Evolutionary conservation across 2,113 vertebrate species (phyloP), one percentile per base, ranked within the genome.

Genomic region (Alexandromys fortis): DNA sequence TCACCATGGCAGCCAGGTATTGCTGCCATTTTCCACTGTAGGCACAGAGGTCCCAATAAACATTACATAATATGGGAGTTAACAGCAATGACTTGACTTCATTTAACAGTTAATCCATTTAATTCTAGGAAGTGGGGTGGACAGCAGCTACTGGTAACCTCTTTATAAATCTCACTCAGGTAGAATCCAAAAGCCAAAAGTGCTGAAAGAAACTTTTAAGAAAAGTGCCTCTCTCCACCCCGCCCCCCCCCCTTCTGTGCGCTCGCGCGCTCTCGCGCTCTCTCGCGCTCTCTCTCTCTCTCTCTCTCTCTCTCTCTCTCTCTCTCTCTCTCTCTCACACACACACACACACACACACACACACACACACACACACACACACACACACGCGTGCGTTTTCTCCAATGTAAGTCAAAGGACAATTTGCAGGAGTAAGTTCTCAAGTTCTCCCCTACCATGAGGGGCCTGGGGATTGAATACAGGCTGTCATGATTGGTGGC

Each of bases 41-140:
- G 30, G 33, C 35, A 94, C 47, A 8, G 24, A 94, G 94, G 86
- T 45, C 30, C 63, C 85, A 91, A 83, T 19, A 79, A 92, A 90
- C 16, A 89, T n/a, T 10, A 85, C 10, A 73, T 35, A 91, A 86
- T 21, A 35, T n/a, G n/a, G 61, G 14, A 72, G 81, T 91, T 89
- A 91, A 79, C 1, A 86, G 21, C 26, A 89, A 91, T 89, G n/a
- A 47, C 35, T 86, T 89, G 72, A 95, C 49, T 86, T 91, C 85
- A 95, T 58, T 90, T 47, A 89, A 70, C 30, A 49, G 68, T n/a
- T 70, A 95, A 68, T 75, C 67, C 33, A 68, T 47, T 73, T 90
- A 93, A 96, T 78, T 87, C 10, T 76, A 30, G 13, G 33, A 0
- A 38, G 13, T 58, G 12, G 9, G 7, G 5, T 85, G 88, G 91